Evolutionary conservation across 1,140 invertebrate genomes (phyloP), one percentile per base, ranked within the genome.

Genomic region (Heliconius eleuchia): DNA sequence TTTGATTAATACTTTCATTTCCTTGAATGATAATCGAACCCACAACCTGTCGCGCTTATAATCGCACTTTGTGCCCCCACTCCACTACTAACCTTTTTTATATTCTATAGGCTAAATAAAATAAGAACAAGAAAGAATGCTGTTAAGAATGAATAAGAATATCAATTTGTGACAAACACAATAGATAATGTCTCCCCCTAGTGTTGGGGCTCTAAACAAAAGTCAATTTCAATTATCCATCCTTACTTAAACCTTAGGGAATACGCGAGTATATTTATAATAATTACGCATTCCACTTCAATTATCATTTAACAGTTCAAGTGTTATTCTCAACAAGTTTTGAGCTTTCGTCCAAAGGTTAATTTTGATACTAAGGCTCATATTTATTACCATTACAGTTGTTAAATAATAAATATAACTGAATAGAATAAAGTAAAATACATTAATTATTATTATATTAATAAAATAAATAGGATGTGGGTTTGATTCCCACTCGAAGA

Each of bases 141-240:
- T 23, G 57, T 23, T 60, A 60, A 23, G n/a, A 23, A 60, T 11
- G 55, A 60, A 46, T 46, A 46, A 46, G 13, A 46, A 46, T 46
- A 46, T 16, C 13, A 46, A 46, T 46, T 46, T 46, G 42, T 13
- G 4, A 4, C 42, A 23, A 60, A 3, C 57, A 60, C 19, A 60
- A 27, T 23, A 60, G 8, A 60, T 73, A 42, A 46, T 75, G 11
- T 19, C 60, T 46, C 52, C 71, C 74, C 55, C 57, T 39, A 71
- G n/a, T 71, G 30, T 70, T 57, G 57, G 75, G 37, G 55, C 34
- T 77, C 55, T 73, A 57, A 55, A 74, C 79, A 80, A 80, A 76
- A 76, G 46, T 73, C 74, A 76, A 72, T 80, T 73, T 80, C 74
- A 73, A 77, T 76, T 80, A 77, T 76, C 73, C 70, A 39, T 76